Evolutionary conservation across 1,140 invertebrate species (phyloP), one percentile per base, ranked within the genome.

Genomic region (Drosophila aff.): DNA sequence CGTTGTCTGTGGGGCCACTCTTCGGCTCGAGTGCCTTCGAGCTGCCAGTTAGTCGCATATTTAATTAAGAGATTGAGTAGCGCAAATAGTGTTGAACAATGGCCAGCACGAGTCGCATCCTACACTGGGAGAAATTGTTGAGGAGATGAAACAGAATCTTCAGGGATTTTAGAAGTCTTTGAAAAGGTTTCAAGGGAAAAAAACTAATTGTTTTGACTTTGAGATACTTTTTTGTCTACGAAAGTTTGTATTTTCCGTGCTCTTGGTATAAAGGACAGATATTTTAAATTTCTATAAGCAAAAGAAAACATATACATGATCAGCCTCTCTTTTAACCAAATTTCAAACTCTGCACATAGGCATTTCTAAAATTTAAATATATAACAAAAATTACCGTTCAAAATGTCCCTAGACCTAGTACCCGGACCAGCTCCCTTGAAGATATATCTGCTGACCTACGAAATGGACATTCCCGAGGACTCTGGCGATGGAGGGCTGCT

Each of bases 1-100:
- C 71, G 68, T 83, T 80, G 76, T 83, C 84, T 79, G 36, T 26
- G 53, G 66, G 60, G 71, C 58, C 63, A 66, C 40, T 66, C 63
- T 66, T 63, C 63, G 46, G 46, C 46, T 49, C 5, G 16, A 44
- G 58, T 76, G 58, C 67, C 66, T 66, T 41, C 58, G 59, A 65
- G 60, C 67, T 67, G 68, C 69, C 83, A 82, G 84, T 87, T 76
- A 76, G 71, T 80, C 76, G 83, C 79, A 90, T 92, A 92, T 92
- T 92, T 92, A 92, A 92, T 92, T 92, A 92, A 92, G 91, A 86
- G 90, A 92, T 92, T 92, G 85, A 87, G 71, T 64, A 60, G 66
- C 65, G 53, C 65, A 83, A 89, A 90, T 77, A 87, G 82, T 92
- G 84, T 92, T 83, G 85, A 87, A 84, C 85, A 84, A 87, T 91